Conservation (phyloP, 2,113 vertebrate genomes). For the Phaethon lepturus region DNA sequence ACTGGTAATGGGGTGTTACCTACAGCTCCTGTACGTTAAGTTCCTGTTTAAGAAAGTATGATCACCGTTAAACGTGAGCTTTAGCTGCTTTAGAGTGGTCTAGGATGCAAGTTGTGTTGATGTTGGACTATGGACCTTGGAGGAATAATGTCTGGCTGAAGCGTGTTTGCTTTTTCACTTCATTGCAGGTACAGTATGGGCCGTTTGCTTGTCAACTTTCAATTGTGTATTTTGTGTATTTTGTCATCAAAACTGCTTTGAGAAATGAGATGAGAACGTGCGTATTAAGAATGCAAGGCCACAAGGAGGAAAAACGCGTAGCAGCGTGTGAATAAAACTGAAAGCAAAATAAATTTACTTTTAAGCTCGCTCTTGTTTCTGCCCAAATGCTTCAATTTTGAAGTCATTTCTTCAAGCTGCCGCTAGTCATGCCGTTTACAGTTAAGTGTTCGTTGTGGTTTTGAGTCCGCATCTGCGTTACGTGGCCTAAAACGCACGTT, state of each 20-base stretch:
- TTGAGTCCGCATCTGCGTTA: accelerated
- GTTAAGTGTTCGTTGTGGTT: background rate
- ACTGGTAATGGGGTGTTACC: background rate
- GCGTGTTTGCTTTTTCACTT: background rate
- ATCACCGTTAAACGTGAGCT: accelerated
- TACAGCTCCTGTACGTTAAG: background rate
- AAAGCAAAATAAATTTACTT: background rate
- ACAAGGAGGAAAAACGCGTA: background rate
- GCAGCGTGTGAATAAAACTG: background rate
- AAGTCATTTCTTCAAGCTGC: background rate
- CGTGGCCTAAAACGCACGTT: accelerated
- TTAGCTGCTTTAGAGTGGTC: background rate
- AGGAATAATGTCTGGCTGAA: background rate
- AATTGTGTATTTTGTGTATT: background rate
- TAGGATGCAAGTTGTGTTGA: background rate
- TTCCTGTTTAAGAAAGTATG: background rate
- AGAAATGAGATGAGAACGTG: background rate
- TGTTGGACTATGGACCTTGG: background rate
- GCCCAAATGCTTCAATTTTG: background rate
- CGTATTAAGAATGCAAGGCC: background rate
- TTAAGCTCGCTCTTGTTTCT: background rate
- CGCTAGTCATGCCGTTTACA: accelerated
- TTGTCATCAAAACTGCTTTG: background rate
- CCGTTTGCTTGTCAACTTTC: background rate
- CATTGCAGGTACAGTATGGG: background rate